Conservation (phyloP, 23 tunicate genomes). For the Halocynthia aurantium region DNA sequence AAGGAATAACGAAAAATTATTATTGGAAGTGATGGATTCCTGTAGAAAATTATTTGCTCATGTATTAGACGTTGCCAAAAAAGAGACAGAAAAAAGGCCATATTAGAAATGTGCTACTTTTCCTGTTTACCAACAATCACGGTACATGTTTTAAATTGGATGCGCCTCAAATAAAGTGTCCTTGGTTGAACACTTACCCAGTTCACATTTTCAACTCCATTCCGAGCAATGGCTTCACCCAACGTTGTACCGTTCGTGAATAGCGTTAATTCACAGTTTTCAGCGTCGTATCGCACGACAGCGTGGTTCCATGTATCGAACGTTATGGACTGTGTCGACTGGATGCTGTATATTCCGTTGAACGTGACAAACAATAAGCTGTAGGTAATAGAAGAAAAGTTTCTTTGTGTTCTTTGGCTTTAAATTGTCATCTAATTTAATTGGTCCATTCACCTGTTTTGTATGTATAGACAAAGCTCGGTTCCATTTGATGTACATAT, state of each 20-base stretch:
- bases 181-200: conserved; percentile 2
- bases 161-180: too few species aligned
- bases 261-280: conserved; percentile 17
- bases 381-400: too few species aligned
- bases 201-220: not conserved
- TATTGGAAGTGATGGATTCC: not conserved
- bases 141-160: too few species aligned
- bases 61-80: not conserved
- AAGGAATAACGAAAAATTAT: not conserved
- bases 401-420: too few species aligned
- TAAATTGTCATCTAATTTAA: too few species aligned
- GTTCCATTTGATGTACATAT: conserved; percentile 8
- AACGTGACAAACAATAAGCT: too few species aligned
- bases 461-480: conserved; percentile 12
- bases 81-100: too few species aligned
- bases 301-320: conserved; percentile 24
- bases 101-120: too few species aligned
- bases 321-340: not conserved
- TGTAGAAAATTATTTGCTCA: not conserved
- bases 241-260: conserved; percentile 16
- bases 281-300: conserved; percentile 20
- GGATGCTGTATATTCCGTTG: too few species aligned
- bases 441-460: conserved; percentile 2
- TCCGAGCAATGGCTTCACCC: conserved; percentile 14
- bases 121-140: too few species aligned